Percentiles rank a stretch among this genome's conserved stretches.
Evolutionary conservation across 2,113 vertebrate genomes (phyloP).

Genomic region (Gallinago media): DNA sequence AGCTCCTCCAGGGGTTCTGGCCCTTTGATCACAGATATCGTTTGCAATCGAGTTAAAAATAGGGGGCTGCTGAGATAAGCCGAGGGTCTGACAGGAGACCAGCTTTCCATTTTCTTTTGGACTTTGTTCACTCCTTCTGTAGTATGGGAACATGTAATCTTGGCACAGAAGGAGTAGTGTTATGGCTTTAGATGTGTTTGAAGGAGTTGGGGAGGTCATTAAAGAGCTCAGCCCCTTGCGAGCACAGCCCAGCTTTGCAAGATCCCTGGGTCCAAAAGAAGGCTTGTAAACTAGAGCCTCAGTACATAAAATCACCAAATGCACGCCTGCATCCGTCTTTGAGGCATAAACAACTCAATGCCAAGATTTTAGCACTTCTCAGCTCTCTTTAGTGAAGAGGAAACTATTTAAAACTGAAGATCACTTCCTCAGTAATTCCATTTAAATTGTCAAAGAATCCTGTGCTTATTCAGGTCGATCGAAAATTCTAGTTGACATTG

Average conservation of each 20-base stretch:
- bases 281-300: background rate
- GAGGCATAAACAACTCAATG: background rate
- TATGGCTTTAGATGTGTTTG: conserved; percentile 51
- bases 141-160: conserved; percentile 75
- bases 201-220: background rate
- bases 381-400: background rate
- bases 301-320: background rate
- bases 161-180: conserved; percentile 28
- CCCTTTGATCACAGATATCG: conserved; percentile 89
- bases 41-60: conserved; percentile 87
- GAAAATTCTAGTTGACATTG: background rate
- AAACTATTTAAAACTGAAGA: background rate
- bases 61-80: conserved; percentile 87
- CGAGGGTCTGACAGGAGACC: conserved; percentile 77
- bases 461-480: background rate
- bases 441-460: background rate
- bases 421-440: background rate
- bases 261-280: background rate
- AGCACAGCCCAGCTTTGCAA: background rate
- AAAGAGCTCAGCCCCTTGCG: background rate
- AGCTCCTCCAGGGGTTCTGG: conserved; percentile 79
- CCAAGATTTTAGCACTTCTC: background rate
- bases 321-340: background rate
- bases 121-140: conserved; percentile 66
- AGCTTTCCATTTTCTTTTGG: conserved; percentile 68